Conservation (phyloP, 2,113 vertebrate species). For the Hydrochoerus hydrochaeris region DNA sequence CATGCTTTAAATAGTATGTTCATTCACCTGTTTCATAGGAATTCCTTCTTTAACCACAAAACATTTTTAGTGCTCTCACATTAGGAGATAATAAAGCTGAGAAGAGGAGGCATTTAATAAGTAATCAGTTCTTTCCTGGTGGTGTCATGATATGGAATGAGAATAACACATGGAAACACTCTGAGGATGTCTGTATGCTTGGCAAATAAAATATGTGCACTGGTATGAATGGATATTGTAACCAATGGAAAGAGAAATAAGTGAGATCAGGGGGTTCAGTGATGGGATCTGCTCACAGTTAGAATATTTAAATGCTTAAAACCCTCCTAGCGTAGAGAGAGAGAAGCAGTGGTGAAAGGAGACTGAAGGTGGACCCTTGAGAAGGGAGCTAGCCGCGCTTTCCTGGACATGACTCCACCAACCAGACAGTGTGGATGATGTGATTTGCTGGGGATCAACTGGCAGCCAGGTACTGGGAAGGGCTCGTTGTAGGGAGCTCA, state of each 20-base stretch:
- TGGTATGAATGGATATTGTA: not conserved
- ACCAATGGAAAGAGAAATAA: not conserved
- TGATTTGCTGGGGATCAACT: not conserved
- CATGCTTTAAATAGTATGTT: not conserved
- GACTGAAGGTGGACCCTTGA: not conserved
- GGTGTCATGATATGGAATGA: not conserved
- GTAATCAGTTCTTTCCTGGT: not conserved
- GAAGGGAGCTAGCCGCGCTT: not conserved
- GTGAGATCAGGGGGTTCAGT: not conserved
- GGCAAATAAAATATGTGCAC: not conserved
- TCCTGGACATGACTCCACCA: not conserved
- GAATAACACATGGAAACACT: not conserved
- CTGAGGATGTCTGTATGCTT: not conserved
- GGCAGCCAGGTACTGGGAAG: no score
- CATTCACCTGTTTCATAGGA: not conserved
- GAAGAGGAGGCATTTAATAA: not conserved
- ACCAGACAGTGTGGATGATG: rapidly evolving
- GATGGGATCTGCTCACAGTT: not conserved
- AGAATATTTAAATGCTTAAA: not conserved
- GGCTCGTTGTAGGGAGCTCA: not conserved
- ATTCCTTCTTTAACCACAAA: not conserved
- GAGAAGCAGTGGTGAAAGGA: not conserved
- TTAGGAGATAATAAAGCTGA: not conserved
- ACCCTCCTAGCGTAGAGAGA: not conserved
- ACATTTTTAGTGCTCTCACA: not conserved